phyloP scores from a whole-genome alignment of 1,140 invertebrate species.

The Pteromalus puparum region DNA sequence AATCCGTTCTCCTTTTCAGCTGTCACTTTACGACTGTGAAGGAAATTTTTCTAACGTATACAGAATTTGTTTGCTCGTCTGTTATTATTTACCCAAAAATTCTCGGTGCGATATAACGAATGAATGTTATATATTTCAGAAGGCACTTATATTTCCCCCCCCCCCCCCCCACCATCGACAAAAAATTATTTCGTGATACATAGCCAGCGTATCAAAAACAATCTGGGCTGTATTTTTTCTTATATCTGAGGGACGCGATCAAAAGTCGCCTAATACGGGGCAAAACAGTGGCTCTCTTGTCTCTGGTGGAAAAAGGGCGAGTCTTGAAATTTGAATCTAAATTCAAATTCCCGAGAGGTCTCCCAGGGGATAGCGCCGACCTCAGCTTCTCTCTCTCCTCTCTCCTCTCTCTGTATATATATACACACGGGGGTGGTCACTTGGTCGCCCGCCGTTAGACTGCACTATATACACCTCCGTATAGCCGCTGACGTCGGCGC shows the following conservation, averaged over 20 bases:
- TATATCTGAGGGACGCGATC: constrained; percentile 17
- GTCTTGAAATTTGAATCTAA: constrained; percentile 70
- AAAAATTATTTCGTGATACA: not conserved
- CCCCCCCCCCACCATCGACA: no score
- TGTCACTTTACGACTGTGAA: not conserved
- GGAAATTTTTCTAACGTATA: not conserved
- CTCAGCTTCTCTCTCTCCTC: not conserved
- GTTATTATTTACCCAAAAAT: not conserved
- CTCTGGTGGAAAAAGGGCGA: constrained; percentile 13
- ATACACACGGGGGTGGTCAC: constrained; percentile 66
- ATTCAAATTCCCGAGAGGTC: constrained; percentile 63
- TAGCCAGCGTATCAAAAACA: constrained; percentile 43
- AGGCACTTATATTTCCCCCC: no score
- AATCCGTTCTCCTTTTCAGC: not conserved
- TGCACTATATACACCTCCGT: constrained; percentile 48
- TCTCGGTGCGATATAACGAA: not conserved
- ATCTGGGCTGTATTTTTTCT: constrained; percentile 56
- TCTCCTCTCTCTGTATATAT: not conserved
- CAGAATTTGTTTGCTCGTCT: not conserved
- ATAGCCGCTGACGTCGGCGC: constrained; percentile 52
- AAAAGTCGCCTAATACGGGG: constrained; percentile 28
- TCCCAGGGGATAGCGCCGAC: not conserved
- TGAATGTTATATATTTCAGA: no score
- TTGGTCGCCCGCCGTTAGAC: constrained; percentile 52
- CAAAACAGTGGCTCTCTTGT: not conserved